These are phyloP conservation scores for Numenius phaeopus DNA, from an alignment of 2,797 vertebrate species.

Conservation along the genomic window DNA sequence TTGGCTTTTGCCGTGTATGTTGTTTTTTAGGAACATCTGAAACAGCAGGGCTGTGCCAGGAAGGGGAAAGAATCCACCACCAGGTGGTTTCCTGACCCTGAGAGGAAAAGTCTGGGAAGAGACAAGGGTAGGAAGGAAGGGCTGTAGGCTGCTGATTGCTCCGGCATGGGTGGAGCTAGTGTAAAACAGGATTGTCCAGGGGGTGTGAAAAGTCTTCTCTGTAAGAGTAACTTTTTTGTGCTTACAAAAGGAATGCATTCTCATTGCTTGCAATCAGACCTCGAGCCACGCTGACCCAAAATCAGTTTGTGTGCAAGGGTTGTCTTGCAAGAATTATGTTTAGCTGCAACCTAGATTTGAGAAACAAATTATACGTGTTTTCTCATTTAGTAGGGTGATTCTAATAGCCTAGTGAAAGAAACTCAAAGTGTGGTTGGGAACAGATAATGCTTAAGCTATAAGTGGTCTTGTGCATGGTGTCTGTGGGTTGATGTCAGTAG, in stretches of 20 bases:
- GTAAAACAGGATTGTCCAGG: not conserved
- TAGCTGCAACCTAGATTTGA: not conserved
- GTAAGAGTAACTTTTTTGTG: not conserved
- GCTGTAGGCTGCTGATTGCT: slow-evolving; percentile 1
- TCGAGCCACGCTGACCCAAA: not conserved
- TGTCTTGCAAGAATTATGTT: not conserved
- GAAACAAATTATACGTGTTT: not conserved
- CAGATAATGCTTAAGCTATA: not conserved
- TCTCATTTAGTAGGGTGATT: not conserved
- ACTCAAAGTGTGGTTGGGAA: not conserved
- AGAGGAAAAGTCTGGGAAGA: not conserved
- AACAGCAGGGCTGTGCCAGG: not conserved
- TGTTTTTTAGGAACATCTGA: not conserved
- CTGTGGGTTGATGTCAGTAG: not conserved
- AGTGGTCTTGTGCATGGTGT: not conserved
- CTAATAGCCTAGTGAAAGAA: not conserved
- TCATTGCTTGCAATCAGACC: not conserved
- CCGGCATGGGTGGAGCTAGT: not conserved
- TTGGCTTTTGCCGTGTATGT: not conserved
- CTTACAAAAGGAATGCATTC: not conserved
- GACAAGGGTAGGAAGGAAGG: slow-evolving; percentile 21
- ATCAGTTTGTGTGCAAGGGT: not conserved
- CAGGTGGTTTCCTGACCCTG: not conserved
- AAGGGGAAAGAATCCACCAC: not conserved
- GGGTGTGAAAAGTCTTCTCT: not conserved